These are phyloP conservation scores for Hydractinia symbiolongicarpus DNA, from an alignment of 30 jellyfish, hydroid and myxozoan species.

Conservation along the genomic window DNA sequence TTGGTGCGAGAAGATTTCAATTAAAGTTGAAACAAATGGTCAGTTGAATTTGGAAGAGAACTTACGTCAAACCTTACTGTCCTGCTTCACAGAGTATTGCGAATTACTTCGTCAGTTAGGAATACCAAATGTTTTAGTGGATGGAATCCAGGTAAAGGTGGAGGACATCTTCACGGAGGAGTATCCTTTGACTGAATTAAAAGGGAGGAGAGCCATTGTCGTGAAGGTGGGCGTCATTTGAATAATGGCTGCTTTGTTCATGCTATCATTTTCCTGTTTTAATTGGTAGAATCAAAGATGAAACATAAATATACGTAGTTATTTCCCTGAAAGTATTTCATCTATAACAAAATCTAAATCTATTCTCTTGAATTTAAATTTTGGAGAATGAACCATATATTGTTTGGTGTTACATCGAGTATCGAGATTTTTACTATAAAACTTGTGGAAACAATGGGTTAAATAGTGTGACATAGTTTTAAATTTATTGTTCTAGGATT, in stretches of 20 bases:
- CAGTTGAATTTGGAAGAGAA: constrained; percentile 58
- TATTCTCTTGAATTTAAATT: too few species aligned
- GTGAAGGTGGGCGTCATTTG: constrained; percentile 37
- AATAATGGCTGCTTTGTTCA: not conserved
- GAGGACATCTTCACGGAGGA: constrained; percentile 69
- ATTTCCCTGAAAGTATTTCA: too few species aligned
- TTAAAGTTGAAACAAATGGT: constrained; percentile 53
- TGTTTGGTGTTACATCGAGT: too few species aligned
- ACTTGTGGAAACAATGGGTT: too few species aligned
- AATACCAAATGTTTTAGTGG: constrained; percentile 32
- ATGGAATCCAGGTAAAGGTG: constrained; percentile 36
- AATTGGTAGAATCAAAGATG: not conserved
- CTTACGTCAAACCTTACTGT: constrained; percentile 53
- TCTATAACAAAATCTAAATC: too few species aligned
- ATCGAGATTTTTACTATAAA: too few species aligned
- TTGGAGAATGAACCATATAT: too few species aligned
- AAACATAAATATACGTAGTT: too few species aligned
- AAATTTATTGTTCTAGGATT: too few species aligned
- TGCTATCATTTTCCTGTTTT: not conserved
- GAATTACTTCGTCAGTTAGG: constrained; percentile 53
- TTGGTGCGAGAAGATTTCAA: constrained; percentile 34
- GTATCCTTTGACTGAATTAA: constrained; percentile 43
- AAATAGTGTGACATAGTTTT: too few species aligned
- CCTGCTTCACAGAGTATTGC: constrained; percentile 43
- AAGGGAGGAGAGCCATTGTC: constrained; percentile 71